Base-by-base conservation (phyloP, 2,113 vertebrate species). In the Mormoops blainvillei region DNA sequence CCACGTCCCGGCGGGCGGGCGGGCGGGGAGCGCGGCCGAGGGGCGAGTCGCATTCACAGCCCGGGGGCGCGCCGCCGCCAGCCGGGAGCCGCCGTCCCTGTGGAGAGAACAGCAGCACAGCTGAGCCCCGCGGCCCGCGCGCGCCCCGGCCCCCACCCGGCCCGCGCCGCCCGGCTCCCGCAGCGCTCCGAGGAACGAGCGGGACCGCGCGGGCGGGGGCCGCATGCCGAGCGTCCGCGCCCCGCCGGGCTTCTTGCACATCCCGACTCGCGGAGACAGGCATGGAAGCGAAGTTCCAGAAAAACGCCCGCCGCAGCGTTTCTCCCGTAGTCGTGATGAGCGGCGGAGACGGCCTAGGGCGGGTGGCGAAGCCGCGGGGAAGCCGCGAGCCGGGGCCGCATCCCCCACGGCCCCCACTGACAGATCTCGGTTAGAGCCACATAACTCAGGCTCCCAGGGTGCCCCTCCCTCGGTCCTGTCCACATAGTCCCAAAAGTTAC, bases 1-100 rank as follows among this genome's bases (percentile, higher is more conserved):
- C 98, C 98, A 97, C 99, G 99, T 99, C 99, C 99, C 97, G 98
- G 98, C 99, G 98, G 98, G 98, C 95, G 96, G 95, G 93, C 97
- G 93, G 95, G 93, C 94, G 94, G 91, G 98, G 97, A 98, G 98
- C 94, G 98, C 76, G 91, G 96, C 68, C 28, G 91, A 43, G 67
- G 96, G 98, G 97, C 98, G 98, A 98, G 98, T 98, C 98, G 98
- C 98, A 98, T 98, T 99, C 99, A 97, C 96, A 54, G 97, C 96
- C 97, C 87, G 24, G 80, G 95, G 92, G 92, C 96, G 96, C 98
- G 98, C 98, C 99, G 98, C 98, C 98, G 98, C 99, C 99, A 87
- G 94, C 85, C 78, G 45, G 89, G 96, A 98, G 98, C 97, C 98
- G 94, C 97, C 77, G 97, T 97, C 96, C 98, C 98, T 99, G 98